Base-by-base conservation (phyloP, 2,888 invertebrate genomes). In the Hoplodrina ambigua region DNA sequence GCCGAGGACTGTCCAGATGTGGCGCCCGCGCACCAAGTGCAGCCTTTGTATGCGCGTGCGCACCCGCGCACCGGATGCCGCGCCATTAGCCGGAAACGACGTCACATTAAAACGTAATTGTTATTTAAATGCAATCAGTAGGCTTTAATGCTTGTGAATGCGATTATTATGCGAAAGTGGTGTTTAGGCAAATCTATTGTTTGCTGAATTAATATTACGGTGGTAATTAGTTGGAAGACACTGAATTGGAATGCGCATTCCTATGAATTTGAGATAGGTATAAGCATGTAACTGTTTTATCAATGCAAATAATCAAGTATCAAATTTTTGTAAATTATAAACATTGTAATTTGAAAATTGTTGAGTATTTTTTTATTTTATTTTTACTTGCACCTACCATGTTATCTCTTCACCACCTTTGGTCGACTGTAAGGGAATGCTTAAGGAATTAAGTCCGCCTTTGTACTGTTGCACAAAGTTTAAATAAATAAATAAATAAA, bases 41-140 rank as follows among this genome's bases (percentile, higher is more conserved):
- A 85, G 85, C 80, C 88, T 92, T 91, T 83, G 90, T 92, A 93
- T 93, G 94, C 93, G 90, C 88, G 74, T 68, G 88, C 91, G 91
- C 90, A 89, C 75, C 83, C 80, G 69, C 84, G 68, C 75, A 77
- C 86, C 89, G 92, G 92, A 92, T 90, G 88, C 91, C 87, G 85
- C 88, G 86, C 83, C 89, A 82, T 82, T 76, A 84, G 61, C 86
- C 90, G 93, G 93, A 92, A 90, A 88, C 85, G 80, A 87, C 88
- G 88, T 88, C 88, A 91, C 88, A 91, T 89, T 87, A 88, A 80
- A 89, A 87, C 84, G 85, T 93, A 92, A 94, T 93, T 91, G 91
- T 91, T 89, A 90, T 92, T 92, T 90, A 91, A 92, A 91, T 90
- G 87, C 85, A 88, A 90, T 89, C 84, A 85, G 59, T 63, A 83